Evolutionary conservation across 2,888 invertebrate genomes (phyloP).

Genomic region (Rhabditophanes sp.): DNA sequence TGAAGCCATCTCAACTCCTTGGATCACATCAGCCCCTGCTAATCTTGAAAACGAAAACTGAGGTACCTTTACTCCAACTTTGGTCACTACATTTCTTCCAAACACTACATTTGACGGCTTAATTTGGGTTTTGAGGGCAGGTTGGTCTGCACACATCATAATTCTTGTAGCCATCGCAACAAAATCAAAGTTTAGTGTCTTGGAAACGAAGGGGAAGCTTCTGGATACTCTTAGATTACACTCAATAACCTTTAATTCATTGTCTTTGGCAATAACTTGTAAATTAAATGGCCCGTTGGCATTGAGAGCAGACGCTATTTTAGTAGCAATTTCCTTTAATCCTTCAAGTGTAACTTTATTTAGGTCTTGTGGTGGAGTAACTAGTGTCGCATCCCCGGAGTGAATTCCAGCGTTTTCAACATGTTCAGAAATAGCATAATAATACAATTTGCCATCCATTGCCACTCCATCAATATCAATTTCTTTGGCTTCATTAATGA

Average conservation of each 20-base stretch:
- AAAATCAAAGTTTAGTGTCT: conserved; percentile 88
- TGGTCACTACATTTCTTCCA: conserved; percentile 8
- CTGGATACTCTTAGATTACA: conserved; percentile 93
- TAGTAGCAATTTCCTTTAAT: conserved; percentile 71
- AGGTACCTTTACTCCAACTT: conserved; percentile 50
- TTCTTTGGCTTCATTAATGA: conserved; percentile 62
- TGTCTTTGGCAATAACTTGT: conserved; percentile 94
- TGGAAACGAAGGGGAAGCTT: conserved; percentile 98
- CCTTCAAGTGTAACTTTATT: conserved; percentile 59
- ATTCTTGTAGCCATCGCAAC: conserved; percentile 88
- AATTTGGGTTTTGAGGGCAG: conserved; percentile 53
- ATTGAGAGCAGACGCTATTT: conserved; percentile 72
- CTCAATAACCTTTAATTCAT: conserved; percentile 90
- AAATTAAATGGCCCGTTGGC: conserved; percentile 95
- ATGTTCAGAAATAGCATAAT: conserved; percentile 86
- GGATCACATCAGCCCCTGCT: conserved; percentile 83
- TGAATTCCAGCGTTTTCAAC: conserved; percentile 59
- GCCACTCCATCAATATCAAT: conserved; percentile 98
- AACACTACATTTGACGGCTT: conserved; percentile 52
- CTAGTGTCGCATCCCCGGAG: conserved; percentile 90
- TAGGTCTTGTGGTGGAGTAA: conserved; percentile 93
- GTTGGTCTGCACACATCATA: conserved; percentile 68
- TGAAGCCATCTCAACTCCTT: conserved; percentile 98
- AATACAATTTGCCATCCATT: conserved; percentile 73
- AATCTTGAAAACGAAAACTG: conserved; percentile 94